phyloP scores from a whole-genome alignment of 2,113 vertebrate species.

The Stomatorhinus ivindoensis region DNA sequence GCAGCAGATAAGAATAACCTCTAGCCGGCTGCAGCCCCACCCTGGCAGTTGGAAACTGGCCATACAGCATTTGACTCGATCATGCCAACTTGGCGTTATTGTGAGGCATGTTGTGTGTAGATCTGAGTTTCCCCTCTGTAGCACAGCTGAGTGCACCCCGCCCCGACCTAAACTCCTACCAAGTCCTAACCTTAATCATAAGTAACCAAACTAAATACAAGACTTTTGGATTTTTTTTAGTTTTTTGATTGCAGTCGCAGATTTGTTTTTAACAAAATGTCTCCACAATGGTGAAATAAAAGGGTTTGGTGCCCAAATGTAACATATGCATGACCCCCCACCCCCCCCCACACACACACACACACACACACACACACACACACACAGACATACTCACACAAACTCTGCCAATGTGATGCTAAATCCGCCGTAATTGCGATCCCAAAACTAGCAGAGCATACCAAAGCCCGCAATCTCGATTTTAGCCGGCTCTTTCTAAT shows the following conservation, averaged over 20 bases:
- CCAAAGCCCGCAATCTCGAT: background rate
- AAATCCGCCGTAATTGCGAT: background rate
- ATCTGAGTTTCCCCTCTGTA: background rate
- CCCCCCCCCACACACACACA: background rate
- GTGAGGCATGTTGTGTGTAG: background rate
- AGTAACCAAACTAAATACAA: background rate
- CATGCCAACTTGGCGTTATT: background rate
- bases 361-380: background rate
- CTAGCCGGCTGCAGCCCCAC: background rate
- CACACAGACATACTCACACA: no score
- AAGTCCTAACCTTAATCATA: background rate
- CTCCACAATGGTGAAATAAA: background rate
- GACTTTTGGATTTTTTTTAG: background rate
- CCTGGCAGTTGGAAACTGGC: background rate
- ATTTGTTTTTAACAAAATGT: background rate
- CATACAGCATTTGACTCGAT: background rate
- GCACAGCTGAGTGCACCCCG: background rate
- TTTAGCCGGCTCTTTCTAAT: background rate
- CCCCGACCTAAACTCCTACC: background rate
- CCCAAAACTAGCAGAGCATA: background rate
- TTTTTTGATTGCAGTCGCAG: background rate
- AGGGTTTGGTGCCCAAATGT: background rate
- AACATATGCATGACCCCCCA: background rate
- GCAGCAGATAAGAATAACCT: slow-evolving; percentile 12
- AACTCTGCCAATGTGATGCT: background rate